Evolutionary conservation across 2,888 invertebrate species (phyloP).

Genomic region (Oeneis ivallda): DNA sequence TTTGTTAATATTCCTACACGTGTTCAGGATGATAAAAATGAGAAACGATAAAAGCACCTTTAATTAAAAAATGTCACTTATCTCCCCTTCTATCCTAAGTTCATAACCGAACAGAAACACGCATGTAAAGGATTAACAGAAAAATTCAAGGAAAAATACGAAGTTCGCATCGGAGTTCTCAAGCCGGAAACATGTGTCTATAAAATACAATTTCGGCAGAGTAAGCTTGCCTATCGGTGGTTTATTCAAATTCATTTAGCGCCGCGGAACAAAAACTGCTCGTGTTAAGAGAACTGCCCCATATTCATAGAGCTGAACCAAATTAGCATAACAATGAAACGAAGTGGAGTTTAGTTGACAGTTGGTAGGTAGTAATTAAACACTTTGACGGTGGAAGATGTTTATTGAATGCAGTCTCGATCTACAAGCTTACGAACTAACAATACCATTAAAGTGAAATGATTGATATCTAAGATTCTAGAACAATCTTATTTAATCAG

Average conservation of each 20-base stretch:
- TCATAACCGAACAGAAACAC: constrained; percentile 66
- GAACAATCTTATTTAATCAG: too few species aligned
- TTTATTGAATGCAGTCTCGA: too few species aligned
- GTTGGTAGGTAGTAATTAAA: too few species aligned
- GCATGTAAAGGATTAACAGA: constrained; percentile 57
- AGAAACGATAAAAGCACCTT: constrained; percentile 40
- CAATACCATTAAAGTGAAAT: too few species aligned
- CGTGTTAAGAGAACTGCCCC: constrained; percentile 67
- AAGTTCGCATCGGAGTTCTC: constrained; percentile 55
- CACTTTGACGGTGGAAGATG: too few species aligned
- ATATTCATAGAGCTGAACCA: constrained; percentile 78
- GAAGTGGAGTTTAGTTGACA: constrained; percentile 40
- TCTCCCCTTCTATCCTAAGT: constrained; percentile 50
- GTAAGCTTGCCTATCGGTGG: constrained; percentile 73
- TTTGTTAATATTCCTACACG: not conserved
- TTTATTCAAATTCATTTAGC: constrained; percentile 80
- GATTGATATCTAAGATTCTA: too few species aligned
- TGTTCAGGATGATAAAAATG: constrained; percentile 31
- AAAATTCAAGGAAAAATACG: constrained; percentile 55
- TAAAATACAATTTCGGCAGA: constrained; percentile 72
- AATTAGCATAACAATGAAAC: constrained; percentile 81
- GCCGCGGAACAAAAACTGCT: constrained; percentile 77
- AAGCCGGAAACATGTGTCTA: constrained; percentile 69
- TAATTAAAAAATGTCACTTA: constrained; percentile 45
- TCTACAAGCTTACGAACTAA: too few species aligned